phyloP scores from a whole-genome alignment of 2,797 vertebrate genomes.

The Remorina albescens region DNA sequence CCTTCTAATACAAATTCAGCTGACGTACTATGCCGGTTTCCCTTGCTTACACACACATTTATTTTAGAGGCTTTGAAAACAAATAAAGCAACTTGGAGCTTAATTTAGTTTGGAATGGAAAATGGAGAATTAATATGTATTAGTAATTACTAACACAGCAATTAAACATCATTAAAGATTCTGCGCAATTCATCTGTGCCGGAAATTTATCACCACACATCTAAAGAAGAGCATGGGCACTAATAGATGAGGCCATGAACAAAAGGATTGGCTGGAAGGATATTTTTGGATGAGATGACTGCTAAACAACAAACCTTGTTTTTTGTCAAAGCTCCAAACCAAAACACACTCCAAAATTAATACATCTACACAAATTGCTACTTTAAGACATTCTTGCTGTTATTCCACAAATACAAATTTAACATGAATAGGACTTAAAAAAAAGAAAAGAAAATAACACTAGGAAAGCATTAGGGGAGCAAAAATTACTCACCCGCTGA shows the following conservation, averaged over 20 bases:
- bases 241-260: background rate
- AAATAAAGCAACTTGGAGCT: background rate
- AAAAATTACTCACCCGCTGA: slow-evolving; percentile 24
- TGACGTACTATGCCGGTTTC: background rate
- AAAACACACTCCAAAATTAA: background rate
- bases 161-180: background rate
- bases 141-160: background rate
- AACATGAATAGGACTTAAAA: background rate
- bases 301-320: background rate
- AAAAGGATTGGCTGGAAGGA: too few species aligned
- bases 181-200: background rate
- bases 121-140: background rate
- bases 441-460: slow-evolving; percentile 1
- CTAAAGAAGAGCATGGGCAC: background rate
- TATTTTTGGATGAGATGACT: background rate
- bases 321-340: background rate
- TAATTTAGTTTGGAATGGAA: background rate
- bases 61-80: background rate
- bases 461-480: background rate
- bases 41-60: background rate
- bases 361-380: background rate
- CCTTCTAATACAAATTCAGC: background rate
- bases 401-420: background rate
- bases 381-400: background rate
- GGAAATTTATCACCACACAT: background rate